A percentile compares a stretch with the other conserved stretches of the same genome.
Conservation (phyloP, 2,888 invertebrate genomes). For the Polyommatus icarus region DNA sequence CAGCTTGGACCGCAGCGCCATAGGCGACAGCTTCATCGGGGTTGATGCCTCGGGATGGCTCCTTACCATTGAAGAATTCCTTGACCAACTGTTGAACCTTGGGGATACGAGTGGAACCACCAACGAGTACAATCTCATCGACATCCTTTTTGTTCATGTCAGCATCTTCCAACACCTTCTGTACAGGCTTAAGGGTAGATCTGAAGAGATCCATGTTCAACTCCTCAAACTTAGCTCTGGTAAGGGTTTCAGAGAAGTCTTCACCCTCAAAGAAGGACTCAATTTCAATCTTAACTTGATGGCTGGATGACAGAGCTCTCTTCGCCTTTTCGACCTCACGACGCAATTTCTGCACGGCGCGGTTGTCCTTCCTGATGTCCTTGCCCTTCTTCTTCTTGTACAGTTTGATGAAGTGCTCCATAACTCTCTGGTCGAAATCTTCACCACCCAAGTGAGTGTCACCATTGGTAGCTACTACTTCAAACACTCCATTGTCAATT, state of each 20-base stretch:
- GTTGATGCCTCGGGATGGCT: slow-evolving; percentile 98
- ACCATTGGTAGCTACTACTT: slow-evolving; percentile 94
- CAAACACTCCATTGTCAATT: slow-evolving; percentile 99
- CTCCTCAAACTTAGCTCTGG: slow-evolving; percentile 99
- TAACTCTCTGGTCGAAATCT: slow-evolving; percentile 98
- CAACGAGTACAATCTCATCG: slow-evolving; percentile 99
- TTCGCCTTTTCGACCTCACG: slow-evolving; percentile 99
- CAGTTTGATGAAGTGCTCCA: slow-evolving; percentile 99
- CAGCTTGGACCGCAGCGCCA: slow-evolving; percentile 99
- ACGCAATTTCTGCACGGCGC: slow-evolving; percentile 97
- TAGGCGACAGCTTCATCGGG: slow-evolving; percentile 99
- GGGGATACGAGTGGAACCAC: slow-evolving; percentile 99
- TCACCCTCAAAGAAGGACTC: slow-evolving; percentile 99
- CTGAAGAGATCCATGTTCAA: slow-evolving; percentile 96
- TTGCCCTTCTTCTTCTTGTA: slow-evolving; percentile 99
- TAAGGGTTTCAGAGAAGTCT: slow-evolving; percentile 98
- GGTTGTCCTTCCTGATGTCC: slow-evolving; percentile 96
- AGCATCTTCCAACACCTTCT: slow-evolving; percentile 98
- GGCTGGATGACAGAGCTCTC: slow-evolving; percentile 95
- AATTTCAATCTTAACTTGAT: slow-evolving; percentile 98
- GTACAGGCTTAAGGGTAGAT: slow-evolving; percentile 96
- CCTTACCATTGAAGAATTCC: slow-evolving; percentile 98
- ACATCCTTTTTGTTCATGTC: slow-evolving; percentile 99
- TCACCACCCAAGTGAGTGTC: slow-evolving; percentile 99
- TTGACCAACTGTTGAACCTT: slow-evolving; percentile 97